These are phyloP conservation scores for Torymus texanus DNA, from an alignment of 2,888 invertebrate genomes.

Conservation along the genomic window DNA sequence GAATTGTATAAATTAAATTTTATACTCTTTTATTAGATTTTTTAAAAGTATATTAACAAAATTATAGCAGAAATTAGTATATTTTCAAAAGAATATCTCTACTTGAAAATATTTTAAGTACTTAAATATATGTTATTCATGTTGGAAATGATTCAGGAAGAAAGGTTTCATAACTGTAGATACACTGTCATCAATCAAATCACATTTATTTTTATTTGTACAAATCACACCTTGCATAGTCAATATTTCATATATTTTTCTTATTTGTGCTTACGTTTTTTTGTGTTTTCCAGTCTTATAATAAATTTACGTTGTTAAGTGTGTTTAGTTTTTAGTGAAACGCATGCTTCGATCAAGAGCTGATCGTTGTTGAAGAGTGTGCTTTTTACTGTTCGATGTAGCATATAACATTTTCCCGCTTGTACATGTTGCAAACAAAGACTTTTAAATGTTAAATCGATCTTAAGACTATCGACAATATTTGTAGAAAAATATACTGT, in stretches of 20 bases:
- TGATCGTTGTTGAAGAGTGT: slow-evolving; percentile 42
- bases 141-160: slow-evolving; percentile 53
- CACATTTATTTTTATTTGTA: slow-evolving; percentile 54
- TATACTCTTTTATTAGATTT: background rate
- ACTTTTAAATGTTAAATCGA: slow-evolving; percentile 44
- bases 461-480: slow-evolving; percentile 14
- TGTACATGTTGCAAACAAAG: slow-evolving; percentile 53
- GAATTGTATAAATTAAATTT: too few relatives aligned
- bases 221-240: slow-evolving; percentile 49
- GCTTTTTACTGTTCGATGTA: slow-evolving; percentile 51
- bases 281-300: slow-evolving; percentile 44
- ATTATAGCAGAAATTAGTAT: slow-evolving; percentile 39
- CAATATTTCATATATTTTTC: slow-evolving; percentile 48
- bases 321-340: slow-evolving; percentile 50
- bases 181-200: slow-evolving; percentile 52
- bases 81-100: slow-evolving; percentile 12
- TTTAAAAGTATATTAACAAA: background rate
- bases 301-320: slow-evolving; percentile 41
- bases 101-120: slow-evolving; percentile 17
- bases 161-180: slow-evolving; percentile 55
- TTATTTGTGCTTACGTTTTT: slow-evolving; percentile 49
- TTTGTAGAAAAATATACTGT: slow-evolving; percentile 32
- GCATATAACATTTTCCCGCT: slow-evolving; percentile 47
- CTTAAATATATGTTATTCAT: slow-evolving; percentile 14
- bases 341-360: slow-evolving; percentile 48